These are phyloP conservation scores for Eubasilissa regina DNA, from an alignment of 1,140 invertebrate species.

Conservation along the genomic window DNA sequence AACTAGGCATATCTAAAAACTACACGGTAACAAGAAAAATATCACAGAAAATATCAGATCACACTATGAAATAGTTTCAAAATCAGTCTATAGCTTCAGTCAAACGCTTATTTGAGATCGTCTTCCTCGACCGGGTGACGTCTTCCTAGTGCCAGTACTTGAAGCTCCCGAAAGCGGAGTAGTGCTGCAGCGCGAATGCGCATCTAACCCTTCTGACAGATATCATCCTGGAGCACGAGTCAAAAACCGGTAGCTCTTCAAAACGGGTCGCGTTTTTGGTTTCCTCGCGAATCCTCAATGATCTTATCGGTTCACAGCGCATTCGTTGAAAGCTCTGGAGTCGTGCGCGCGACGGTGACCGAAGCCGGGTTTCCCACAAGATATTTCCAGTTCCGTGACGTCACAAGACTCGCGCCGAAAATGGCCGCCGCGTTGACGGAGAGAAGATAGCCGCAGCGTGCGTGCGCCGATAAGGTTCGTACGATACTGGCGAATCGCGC, in stretches of 20 bases:
- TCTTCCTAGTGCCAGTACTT: slow-evolving; percentile 48
- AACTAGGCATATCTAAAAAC: too few relatives aligned
- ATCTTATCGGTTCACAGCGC: too few relatives aligned
- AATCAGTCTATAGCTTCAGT: slow-evolving; percentile 10
- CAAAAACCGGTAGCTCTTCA: too few relatives aligned
- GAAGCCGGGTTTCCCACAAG: neutral
- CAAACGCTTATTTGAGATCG: slow-evolving; percentile 4
- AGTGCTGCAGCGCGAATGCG: slow-evolving; percentile 51
- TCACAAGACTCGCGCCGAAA: too few relatives aligned
- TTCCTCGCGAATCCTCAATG: too few relatives aligned
- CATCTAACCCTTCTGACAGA: too few relatives aligned
- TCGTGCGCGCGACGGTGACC: neutral
- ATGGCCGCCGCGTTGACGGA: too few relatives aligned
- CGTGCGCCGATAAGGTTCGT: neutral
- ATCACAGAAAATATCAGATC: neutral
- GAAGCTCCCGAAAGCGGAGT: slow-evolving; percentile 54
- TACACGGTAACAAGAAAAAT: too few relatives aligned
- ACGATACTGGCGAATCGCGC: neutral
- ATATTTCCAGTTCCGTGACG: neutral
- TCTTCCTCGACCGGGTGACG: neutral
- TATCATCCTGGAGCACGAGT: too few relatives aligned
- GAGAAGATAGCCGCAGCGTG: neutral
- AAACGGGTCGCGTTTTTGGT: too few relatives aligned
- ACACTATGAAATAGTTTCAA: neutral
- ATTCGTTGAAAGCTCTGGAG: neutral